Percentiles rank a stretch among this genome's conserved stretches.
Evolutionary conservation across 2,797 vertebrate genomes (phyloP).

Genomic region (Phylloscopus collybita): DNA sequence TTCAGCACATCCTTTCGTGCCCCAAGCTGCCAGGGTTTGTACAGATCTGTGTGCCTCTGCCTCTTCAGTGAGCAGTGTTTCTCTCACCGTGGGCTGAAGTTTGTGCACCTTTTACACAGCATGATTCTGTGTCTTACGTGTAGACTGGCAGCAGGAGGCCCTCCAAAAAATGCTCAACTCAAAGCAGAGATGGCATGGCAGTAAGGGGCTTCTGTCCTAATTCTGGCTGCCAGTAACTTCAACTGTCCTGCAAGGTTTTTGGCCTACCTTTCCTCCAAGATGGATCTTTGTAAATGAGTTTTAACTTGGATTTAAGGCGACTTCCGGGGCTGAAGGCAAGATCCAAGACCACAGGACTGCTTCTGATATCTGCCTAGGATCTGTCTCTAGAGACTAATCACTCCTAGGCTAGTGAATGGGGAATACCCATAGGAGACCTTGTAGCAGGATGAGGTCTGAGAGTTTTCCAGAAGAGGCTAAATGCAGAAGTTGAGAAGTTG

Average conservation of each 20-base stretch:
- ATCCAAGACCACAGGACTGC: background rate
- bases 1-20: background rate
- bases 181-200: background rate
- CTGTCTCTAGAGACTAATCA: background rate
- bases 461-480: slow-evolving; percentile 55
- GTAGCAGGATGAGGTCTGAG: slow-evolving; percentile 48
- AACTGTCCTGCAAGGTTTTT: background rate
- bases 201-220: background rate
- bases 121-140: background rate
- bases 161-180: background rate
- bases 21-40: background rate
- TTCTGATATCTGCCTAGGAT: background rate
- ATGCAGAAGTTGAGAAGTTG: slow-evolving; percentile 32
- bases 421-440: slow-evolving; percentile 46
- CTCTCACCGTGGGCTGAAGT: background rate
- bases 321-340: background rate
- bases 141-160: background rate
- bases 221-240: background rate
- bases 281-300: background rate
- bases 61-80: background rate
- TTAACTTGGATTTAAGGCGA: background rate
- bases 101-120: background rate
- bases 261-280: background rate
- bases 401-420: slow-evolving; percentile 15
- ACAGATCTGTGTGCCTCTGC: background rate